phyloP scores from a whole-genome alignment of 2,888 invertebrate species.

The Stenoptilia bipunctidactyla region DNA sequence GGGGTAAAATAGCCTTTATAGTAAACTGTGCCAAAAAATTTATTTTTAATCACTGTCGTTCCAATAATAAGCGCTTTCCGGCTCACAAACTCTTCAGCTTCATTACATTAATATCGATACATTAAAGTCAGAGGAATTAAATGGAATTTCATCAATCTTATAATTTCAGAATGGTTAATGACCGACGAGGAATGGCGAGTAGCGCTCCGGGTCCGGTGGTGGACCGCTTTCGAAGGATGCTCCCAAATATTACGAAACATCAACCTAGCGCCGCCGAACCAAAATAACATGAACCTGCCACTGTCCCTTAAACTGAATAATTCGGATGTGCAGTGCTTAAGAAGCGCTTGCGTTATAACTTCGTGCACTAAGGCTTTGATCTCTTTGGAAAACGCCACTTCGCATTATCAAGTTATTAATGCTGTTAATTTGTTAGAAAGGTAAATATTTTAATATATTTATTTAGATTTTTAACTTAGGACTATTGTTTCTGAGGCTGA shows the following conservation, averaged over 20 bases:
- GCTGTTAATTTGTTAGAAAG: slow-evolving; percentile 68
- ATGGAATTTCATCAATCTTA: no score
- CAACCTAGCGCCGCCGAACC: slow-evolving; percentile 20
- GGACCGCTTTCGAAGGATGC: slow-evolving; percentile 33
- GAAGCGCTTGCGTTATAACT: slow-evolving; percentile 62
- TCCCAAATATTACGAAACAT: slow-evolving; percentile 22
- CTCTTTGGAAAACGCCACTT: slow-evolving; percentile 74
- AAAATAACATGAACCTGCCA: slow-evolving; percentile 20
- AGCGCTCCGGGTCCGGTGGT: slow-evolving; percentile 46
- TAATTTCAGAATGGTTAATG: slow-evolving; percentile 47
- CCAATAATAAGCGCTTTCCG: no score
- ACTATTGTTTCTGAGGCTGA: no score
- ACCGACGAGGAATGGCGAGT: slow-evolving; percentile 42
- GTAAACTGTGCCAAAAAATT: no score
- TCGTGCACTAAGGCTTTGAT: slow-evolving; percentile 65
- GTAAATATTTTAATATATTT: no score
- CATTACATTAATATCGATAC: no score
- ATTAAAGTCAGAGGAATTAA: no score
- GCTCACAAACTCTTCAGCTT: no score
- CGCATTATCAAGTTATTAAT: slow-evolving; percentile 69
- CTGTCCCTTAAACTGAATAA: slow-evolving; percentile 30
- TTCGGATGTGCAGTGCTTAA: slow-evolving; percentile 57
- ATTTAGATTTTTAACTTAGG: no score
- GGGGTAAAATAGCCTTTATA: no score
- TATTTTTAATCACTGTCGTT: no score